A percentile compares a stretch with the other conserved stretches of the same genome.
Conservation (phyloP, 2,797 vertebrate genomes). For the Phoxinus dragarum region DNA sequence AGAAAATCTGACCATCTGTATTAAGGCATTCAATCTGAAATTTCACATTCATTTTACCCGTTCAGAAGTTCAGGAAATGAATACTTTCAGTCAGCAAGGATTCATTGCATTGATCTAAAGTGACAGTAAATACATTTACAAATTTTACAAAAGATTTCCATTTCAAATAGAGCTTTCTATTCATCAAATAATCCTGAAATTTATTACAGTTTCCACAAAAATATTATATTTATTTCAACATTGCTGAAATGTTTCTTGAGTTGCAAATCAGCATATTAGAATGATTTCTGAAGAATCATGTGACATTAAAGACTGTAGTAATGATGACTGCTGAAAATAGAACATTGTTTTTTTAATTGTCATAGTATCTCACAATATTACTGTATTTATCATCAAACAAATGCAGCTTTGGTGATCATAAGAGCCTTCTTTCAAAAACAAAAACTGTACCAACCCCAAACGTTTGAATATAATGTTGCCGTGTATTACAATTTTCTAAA, state of each 20-base stretch:
- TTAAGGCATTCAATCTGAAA: neutral
- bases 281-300: neutral
- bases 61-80: neutral
- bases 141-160: neutral
- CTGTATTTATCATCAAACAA: neutral
- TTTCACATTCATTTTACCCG: neutral
- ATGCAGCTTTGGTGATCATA: neutral
- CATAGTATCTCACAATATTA: neutral
- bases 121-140: neutral
- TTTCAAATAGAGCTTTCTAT: neutral
- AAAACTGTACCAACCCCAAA: neutral
- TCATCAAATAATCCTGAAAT: neutral
- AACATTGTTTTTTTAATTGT: neutral
- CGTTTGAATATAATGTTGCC: neutral
- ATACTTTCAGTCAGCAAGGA: neutral
- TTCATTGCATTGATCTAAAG: neutral
- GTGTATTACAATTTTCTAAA: neutral
- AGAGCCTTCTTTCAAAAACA: neutral
- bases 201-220: neutral
- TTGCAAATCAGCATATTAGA: neutral
- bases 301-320: neutral
- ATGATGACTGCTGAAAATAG: neutral
- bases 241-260: neutral
- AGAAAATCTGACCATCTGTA: neutral
- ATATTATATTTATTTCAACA: neutral